phyloP scores from a whole-genome alignment of 2,113 vertebrate species.

The Brachyhypopomus occidentalis region DNA sequence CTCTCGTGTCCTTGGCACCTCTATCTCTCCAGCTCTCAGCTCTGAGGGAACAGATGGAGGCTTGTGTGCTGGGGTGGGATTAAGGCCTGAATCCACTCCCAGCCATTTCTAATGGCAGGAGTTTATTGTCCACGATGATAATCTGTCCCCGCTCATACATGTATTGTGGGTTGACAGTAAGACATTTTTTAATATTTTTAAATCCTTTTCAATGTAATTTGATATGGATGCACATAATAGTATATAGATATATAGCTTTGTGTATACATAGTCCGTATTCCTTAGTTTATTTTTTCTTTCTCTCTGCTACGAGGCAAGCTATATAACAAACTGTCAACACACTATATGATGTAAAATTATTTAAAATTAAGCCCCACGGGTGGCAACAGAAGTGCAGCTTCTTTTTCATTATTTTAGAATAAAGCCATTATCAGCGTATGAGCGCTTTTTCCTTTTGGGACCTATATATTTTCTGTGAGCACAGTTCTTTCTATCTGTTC shows the following conservation, averaged over 20 bases:
- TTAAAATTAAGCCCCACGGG: conserved; percentile 1
- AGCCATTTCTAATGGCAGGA: conserved; percentile 74
- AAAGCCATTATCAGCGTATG: not conserved
- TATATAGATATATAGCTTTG: not conserved
- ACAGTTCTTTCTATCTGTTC: not conserved
- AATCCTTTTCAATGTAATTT: conserved; percentile 13
- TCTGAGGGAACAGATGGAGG: conserved; percentile 82
- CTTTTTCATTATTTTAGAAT: not conserved
- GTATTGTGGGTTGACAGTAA: conserved; percentile 51
- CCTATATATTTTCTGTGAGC: not conserved
- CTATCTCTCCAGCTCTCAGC: conserved; percentile 72
- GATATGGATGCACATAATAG: not conserved
- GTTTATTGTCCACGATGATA: conserved; percentile 74
- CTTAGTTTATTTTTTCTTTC: not conserved
- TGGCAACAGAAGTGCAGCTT: not conserved
- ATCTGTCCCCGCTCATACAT: conserved; percentile 63
- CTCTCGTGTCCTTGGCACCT: conserved; percentile 79
- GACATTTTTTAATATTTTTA: conserved; percentile 28
- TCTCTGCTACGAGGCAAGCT: not conserved
- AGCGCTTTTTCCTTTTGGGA: not conserved
- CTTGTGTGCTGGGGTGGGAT: conserved; percentile 80
- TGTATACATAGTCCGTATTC: not conserved
- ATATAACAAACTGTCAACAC: conserved; percentile 12
- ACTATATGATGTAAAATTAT: not conserved
- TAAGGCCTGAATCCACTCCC: conserved; percentile 77